A percentile compares a stretch with the other conserved stretches of the same genome.
Evolutionary conservation across 2,888 invertebrate genomes (phyloP).

Genomic region (Druceiella hillmani): DNA sequence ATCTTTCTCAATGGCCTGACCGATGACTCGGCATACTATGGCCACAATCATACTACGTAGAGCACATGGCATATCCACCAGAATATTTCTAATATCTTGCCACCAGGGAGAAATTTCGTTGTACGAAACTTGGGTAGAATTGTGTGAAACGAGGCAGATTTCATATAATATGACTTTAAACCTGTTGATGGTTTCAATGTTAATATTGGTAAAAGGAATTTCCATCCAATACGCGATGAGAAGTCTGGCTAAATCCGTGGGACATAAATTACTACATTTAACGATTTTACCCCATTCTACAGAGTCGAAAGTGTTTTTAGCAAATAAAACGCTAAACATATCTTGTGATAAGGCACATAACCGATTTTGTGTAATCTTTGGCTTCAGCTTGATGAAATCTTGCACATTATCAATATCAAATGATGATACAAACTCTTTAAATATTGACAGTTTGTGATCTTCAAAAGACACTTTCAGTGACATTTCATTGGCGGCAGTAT

Average conservation of each 20-base stretch:
- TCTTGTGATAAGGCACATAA: slow-evolving; percentile 34
- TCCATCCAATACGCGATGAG: slow-evolving; percentile 69
- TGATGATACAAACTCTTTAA: slow-evolving; percentile 50
- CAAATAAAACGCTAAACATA: slow-evolving; percentile 46
- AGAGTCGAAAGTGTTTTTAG: slow-evolving; percentile 28
- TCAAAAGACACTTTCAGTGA: slow-evolving; percentile 54
- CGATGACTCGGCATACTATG: slow-evolving; percentile 74
- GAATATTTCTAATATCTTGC: slow-evolving; percentile 66
- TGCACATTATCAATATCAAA: slow-evolving; percentile 44
- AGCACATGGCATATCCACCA: slow-evolving; percentile 69
- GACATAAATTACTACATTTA: slow-evolving; percentile 35
- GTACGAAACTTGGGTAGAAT: slow-evolving; percentile 57
- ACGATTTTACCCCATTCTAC: slow-evolving; percentile 30
- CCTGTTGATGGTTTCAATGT: slow-evolving; percentile 58
- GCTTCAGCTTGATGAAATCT: slow-evolving; percentile 32
- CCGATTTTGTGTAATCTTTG: slow-evolving; percentile 33
- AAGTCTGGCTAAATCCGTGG: slow-evolving; percentile 64
- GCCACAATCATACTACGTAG: slow-evolving; percentile 77
- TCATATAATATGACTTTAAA: slow-evolving; percentile 60
- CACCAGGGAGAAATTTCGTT: slow-evolving; percentile 77
- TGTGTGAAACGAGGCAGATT: slow-evolving; percentile 58
- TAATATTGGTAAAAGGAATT: slow-evolving; percentile 49
- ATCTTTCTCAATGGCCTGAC: slow-evolving; percentile 42
- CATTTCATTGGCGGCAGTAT: slow-evolving; percentile 38
- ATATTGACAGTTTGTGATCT: slow-evolving; percentile 41